Percentiles rank a stretch among this genome's conserved stretches.
Conservation (phyloP, 2,797 vertebrate genomes). For the Pseudopleuronectes americanus region DNA sequence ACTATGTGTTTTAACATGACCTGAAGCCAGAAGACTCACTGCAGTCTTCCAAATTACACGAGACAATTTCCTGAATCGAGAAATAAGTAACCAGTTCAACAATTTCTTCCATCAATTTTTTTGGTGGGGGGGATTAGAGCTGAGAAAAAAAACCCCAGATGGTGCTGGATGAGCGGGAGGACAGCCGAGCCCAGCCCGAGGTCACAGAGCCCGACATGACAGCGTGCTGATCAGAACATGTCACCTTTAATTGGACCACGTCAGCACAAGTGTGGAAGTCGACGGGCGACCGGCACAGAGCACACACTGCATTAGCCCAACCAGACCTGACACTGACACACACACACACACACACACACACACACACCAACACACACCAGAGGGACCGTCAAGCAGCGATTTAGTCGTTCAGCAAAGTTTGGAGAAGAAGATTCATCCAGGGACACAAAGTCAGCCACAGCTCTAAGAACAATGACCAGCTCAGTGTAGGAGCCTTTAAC, state of each 20-base stretch:
- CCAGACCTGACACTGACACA: constrained; percentile 35
- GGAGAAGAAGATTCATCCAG: constrained; percentile 20
- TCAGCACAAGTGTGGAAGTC: constrained; percentile 41
- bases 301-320: constrained; percentile 26
- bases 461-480: constrained; percentile 48
- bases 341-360: background rate
- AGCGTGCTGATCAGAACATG: constrained; percentile 27
- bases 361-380: background rate
- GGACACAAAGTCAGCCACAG: constrained; percentile 32
- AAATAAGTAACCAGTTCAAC: constrained; percentile 23
- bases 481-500: constrained; percentile 62
- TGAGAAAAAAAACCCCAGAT: constrained; percentile 23
- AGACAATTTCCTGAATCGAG: constrained; percentile 31
- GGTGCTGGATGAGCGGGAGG: constrained; percentile 1
- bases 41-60: constrained; percentile 46
- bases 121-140: background rate
- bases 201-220: constrained; percentile 40
- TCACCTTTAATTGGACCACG: constrained; percentile 61
- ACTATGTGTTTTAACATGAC: constrained; percentile 51
- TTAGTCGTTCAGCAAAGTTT: constrained; percentile 36
- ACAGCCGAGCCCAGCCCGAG: constrained; percentile 19
- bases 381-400: constrained; percentile 21
- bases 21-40: constrained; percentile 36
- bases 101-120: constrained; percentile 30
- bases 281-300: constrained; percentile 51